Evolutionary conservation across 1,140 invertebrate genomes (phyloP), one percentile per base, ranked within the genome.

Genomic region (Limonius californicus): DNA sequence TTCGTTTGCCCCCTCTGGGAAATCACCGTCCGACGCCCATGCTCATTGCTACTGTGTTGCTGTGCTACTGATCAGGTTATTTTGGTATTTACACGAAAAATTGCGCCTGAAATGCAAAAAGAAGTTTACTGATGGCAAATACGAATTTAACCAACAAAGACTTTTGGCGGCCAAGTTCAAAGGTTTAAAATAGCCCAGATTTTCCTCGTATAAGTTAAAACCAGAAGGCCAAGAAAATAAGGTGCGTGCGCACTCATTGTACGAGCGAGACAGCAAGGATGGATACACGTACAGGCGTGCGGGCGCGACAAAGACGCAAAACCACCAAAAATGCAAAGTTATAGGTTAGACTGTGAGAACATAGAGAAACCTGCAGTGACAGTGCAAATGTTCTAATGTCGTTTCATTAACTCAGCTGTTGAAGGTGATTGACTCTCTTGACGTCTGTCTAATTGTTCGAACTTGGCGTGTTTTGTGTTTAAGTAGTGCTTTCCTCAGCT

Each of bases 381-480:
- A 54, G 65, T 62, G 63, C 64, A 55, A 63, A 64, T 66, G 59
- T 61, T 65, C 66, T 68, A 68, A 70, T 63, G 60, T 64, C 66
- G 66, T 68, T 67, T 56, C 57, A 58, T 20, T 42, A 69, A 63
- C 67, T 70, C 70, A 72, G 69, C 69, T 73, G 70, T 72, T 72
- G 64, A 61, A 63, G 70, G 70, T 72, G 69, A 73, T 64, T 73
- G 72, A 72, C 72, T 72, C 67, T 54, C 67, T 69, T 74, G 70
- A 71, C 69, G 70, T 72, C 66, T 54, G 61, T 63, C 64, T 68
- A 64, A 59, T 70, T 19, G 9, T 9, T 4, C 23, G 23, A 27
- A 27, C 23, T 27, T 27, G 23, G 57, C 62, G 61, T 35, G 32
- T 59, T 62, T 62, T 60, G 47, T 47, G 20, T 61, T 30, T 53